Evolutionary conservation across 2,113 vertebrate species (phyloP), one percentile per base, ranked within the genome.

Genomic region (Pholis gunnellus): DNA sequence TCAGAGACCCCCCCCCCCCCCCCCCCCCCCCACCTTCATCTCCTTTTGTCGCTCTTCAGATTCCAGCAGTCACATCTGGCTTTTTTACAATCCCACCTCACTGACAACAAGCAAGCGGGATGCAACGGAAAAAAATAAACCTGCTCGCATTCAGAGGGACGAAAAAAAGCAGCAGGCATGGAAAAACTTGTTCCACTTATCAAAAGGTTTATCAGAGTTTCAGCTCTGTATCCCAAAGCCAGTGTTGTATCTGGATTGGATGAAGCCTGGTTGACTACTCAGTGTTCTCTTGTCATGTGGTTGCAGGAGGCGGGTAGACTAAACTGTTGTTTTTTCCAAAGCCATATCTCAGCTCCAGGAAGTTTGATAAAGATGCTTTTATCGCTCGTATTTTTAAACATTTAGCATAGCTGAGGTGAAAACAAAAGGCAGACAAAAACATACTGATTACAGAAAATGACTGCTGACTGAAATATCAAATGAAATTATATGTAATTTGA

Each of bases 21-120:
- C 54, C 25, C 6, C 52, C 31, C 52, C 29, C 14, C 42, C 20
- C 52, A 34, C 60, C 38, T 76, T 59, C 72, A 42, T 83, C 66
- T 76, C 52, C 78, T 46, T 80, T 81, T 88, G 87, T 87, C 61
- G 5, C 73, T 81, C 68, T 75, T 56, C 36, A 64, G 66, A 84
- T 75, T 87, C 79, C 87, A 78, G 82, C n/a, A 68, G 72, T 87
- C 73, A 65, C 89, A 89, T 84, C 87, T 88, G 90, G 81, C 83
- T 76, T 87, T 73, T 87, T 73, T 78, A 57, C 59, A 71, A 76
- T 67, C 81, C 48, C 44, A 52, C 57, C 34, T 29, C 69, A 13
- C 48, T 48, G 75, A 82, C 78, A 87, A 71, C 70, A 4, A 80
- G 77, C 72, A 71, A 72, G 29, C 50, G 13, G 72, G 76, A 75